Evolutionary conservation across 2,113 vertebrate genomes (phyloP).

Genomic region (Gadus chalcogrammus): DNA sequence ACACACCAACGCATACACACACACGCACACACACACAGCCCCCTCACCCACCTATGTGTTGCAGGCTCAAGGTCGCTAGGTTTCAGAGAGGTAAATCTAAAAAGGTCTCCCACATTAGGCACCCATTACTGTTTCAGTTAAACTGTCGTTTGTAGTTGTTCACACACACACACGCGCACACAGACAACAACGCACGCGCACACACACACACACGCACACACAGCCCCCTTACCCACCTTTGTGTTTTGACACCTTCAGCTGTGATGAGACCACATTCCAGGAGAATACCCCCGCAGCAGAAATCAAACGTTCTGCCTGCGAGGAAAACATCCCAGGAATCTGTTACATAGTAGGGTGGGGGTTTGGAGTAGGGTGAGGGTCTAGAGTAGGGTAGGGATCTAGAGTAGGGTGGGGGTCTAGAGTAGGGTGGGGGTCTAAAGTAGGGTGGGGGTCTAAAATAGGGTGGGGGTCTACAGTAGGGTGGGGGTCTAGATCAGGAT

Average conservation of each 20-base stretch:
- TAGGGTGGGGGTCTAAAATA: no score
- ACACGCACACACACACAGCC: slow-evolving; percentile 11
- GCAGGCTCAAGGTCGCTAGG: no score
- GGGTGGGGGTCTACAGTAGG: background rate
- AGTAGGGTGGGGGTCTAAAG: background rate
- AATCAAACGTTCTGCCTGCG: no score
- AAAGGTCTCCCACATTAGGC: background rate
- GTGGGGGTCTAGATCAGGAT: no score
- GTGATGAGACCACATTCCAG: slow-evolving; percentile 46
- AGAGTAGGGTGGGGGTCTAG: no score
- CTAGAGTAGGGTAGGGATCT: background rate
- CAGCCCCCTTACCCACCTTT: background rate
- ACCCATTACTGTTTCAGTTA: background rate
- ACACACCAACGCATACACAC: slow-evolving; percentile 10
- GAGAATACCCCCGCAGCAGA: slow-evolving; percentile 20
- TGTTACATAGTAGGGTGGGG: background rate
- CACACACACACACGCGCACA: no score
- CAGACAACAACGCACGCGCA: no score
- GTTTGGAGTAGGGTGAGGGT: background rate
- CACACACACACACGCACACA: no score
- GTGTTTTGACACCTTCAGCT: slow-evolving; percentile 46
- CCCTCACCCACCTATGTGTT: no score
- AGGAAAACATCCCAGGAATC: no score
- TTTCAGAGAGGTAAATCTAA: no score
- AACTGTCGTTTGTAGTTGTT: no score